Evolutionary conservation across 1,140 invertebrate species (phyloP).

Genomic region (Homalodisca vitripennis): DNA sequence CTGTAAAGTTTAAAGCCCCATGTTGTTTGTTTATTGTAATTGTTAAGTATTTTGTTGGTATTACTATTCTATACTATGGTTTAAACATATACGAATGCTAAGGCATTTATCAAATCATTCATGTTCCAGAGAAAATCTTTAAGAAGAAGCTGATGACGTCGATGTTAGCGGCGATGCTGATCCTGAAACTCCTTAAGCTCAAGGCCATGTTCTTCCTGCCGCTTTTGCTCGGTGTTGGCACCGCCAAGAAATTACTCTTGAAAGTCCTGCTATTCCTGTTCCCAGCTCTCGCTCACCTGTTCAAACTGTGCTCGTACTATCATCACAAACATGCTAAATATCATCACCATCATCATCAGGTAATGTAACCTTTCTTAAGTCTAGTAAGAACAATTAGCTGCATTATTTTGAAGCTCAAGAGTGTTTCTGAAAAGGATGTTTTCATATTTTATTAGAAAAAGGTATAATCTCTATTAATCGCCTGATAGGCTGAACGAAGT

Average conservation of each 20-base stretch:
- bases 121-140: constrained; percentile 71
- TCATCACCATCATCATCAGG: constrained; percentile 76
- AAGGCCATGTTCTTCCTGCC: constrained; percentile 44
- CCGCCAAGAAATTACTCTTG: constrained; percentile 77
- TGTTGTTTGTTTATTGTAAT: too few relatives aligned
- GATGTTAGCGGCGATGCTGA: constrained; percentile 67
- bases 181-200: constrained; percentile 71
- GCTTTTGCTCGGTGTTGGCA: constrained; percentile 60
- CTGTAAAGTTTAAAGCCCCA: too few relatives aligned
- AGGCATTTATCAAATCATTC: constrained; percentile 27
- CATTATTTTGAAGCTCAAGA: too few relatives aligned
- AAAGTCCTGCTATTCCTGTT: constrained; percentile 78
- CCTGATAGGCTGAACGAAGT: too few relatives aligned
- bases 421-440: too few relatives aligned
- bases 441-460: too few relatives aligned
- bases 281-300: constrained; percentile 75
- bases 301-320: constrained; percentile 80
- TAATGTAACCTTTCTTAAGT: too few relatives aligned
- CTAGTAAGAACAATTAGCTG: too few relatives aligned
- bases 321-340: constrained; percentile 74
- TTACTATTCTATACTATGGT: too few relatives aligned
- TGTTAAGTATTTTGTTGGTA: too few relatives aligned
- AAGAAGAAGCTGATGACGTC: constrained; percentile 70
- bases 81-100: too few relatives aligned
- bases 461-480: too few relatives aligned